Base-by-base conservation (phyloP, 2,113 vertebrate genomes). In the Pimephales promelas region DNA sequence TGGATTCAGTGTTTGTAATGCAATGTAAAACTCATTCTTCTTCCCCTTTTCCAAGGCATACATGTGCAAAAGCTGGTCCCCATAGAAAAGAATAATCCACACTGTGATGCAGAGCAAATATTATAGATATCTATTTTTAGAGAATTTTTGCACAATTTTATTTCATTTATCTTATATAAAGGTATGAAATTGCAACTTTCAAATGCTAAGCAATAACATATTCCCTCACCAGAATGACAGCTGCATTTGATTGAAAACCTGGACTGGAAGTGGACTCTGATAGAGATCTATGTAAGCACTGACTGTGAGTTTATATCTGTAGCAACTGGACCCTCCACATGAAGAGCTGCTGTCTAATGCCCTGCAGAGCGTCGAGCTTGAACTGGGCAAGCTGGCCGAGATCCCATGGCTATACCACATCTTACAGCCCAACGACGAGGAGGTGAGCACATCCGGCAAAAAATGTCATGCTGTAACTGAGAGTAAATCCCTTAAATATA, bases 341-440 rank as follows among this genome's bases (percentile, higher is more conserved):
- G 97, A 99, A 92, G 97, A 99, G 84, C 91, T 95, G 80, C 90
- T 99, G 4, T 97, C 96, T 79, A 92, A 89, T 62, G 96, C 96
- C 78, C 93, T 98, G 88, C 97, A 99, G 91, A 95, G 89, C 0
- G 93, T 96, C 81, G 98, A 98, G 91, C 16, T 92, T 77, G 97
- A 98, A 83, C 88, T 99, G 85, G 96, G 92, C 86, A 99, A 99
- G 87, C 91, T 99, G 82, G 94, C 93, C 43, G 97, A 98, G 90
- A 96, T 99, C 68, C 94, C 95, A 1, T 99, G 98, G 98, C 96
- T 99, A 64, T 98, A 97, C 90, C 95, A 97, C 76, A 96, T 98
- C 81, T 92, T 99, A 78, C 97, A 97, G 88, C 96, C 97, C 26
- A 96, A 97, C 45, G 97, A 98, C 31, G 96, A 98, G 74, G 97